A percentile compares a stretch with the other conserved stretches of the same genome.
Evolutionary conservation across 2,113 vertebrate genomes (phyloP).

Genomic region (Paradisaea rubra): DNA sequence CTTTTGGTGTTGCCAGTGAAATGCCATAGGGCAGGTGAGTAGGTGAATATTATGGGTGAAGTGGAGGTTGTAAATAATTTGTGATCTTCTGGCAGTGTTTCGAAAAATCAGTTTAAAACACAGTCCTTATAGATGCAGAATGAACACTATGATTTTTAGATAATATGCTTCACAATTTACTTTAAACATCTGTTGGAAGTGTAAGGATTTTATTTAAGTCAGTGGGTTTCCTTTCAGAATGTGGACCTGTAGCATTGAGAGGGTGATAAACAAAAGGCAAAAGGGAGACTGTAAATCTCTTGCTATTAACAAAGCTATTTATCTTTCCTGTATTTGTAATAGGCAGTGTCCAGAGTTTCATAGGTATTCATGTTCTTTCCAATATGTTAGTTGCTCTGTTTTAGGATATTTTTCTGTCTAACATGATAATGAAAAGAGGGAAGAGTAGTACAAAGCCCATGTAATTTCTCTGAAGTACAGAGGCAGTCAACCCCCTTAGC

Average conservation of each 20-base stretch:
- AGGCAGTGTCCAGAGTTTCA: not conserved
- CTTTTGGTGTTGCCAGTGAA: not conserved
- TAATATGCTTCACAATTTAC: not conserved
- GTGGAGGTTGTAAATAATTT: not conserved
- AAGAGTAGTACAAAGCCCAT: not conserved
- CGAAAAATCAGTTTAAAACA: not conserved
- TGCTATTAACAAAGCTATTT: not conserved
- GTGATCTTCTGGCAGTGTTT: not conserved
- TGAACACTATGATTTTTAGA: not conserved
- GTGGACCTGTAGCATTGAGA: not conserved
- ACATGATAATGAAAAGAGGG: not conserved
- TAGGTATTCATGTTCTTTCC: not conserved
- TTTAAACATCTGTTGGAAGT: not conserved
- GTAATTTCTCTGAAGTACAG: not conserved
- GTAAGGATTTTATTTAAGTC: not conserved
- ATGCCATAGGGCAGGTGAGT: not conserved
- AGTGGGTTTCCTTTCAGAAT: not conserved
- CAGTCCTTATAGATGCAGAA: not conserved
- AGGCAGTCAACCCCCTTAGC: not conserved
- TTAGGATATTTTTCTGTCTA: not conserved
- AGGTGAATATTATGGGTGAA: not conserved
- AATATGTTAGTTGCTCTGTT: not conserved
- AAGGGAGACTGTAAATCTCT: not conserved
- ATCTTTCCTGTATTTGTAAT: not conserved
- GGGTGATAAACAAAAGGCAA: not conserved